Evolutionary conservation across 92 coral and sea anemone species (phyloP), one percentile per base, ranked within the genome.

Genomic region (Porites evermanni): DNA sequence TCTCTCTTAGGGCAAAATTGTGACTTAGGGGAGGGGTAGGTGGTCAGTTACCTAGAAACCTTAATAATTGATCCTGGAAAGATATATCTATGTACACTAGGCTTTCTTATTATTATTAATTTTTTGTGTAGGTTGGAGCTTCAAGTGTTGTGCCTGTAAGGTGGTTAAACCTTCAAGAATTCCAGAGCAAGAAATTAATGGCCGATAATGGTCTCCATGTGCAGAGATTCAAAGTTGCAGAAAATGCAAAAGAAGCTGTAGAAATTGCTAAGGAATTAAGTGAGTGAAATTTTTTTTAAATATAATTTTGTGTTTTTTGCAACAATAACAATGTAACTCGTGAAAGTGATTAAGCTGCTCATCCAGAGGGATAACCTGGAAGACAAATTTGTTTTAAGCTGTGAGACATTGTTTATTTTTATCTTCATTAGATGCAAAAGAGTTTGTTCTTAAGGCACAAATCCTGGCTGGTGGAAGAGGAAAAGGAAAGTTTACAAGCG

Each of bases 401-500:
- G 21, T 84, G 29, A n/a, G 32, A 20, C 17, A 4, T 2, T 47
- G 8, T 51, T 51, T 8, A 17, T 6, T 51, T 51, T 0, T 29
- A 16, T 44, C 7, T 8, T 66, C 20, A 8, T 32, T 66, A 96
- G 99, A 93, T 96, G 98, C 90, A 10, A 88, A 78, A 77, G 99
- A 96, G 73, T 91, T 87, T 91, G 99, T 96, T 0, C 75, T 96
- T 3, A 96, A 96, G 79, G 99, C 99, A 9, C 99, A 96, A 86
- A 95, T 96, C 80, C 89, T 96, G n/a, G 99, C 99, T 13, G 98
- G 96, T 80, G 95, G 95, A 5, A 88, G 98, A 84, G 99, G 99
- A 29, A 94, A 94, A 67, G 98, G 99, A 56, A 88, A 89, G 44
- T 96, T 96, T 75, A 83, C 84, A 72, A 96, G 99, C 77, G 98